Conservation (phyloP, 2,797 vertebrate genomes). For the Alfaro cultratus region DNA sequence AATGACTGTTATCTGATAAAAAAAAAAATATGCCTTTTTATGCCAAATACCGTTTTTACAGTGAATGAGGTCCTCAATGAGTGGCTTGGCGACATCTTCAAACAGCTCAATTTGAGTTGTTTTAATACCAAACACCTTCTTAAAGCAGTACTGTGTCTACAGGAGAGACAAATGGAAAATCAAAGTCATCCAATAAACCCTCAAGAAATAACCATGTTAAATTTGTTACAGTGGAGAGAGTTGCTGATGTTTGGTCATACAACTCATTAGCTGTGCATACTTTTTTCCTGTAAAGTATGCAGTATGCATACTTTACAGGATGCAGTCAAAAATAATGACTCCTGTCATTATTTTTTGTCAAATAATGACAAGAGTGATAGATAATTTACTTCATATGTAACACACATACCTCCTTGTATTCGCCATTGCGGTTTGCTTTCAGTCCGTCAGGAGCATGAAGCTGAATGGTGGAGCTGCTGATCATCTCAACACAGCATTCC, state of each 20-base stretch:
- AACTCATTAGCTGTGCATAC: background rate
- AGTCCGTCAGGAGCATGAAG: slow-evolving; percentile 92
- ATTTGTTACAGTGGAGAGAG: background rate
- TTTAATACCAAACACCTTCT: slow-evolving; percentile 91
- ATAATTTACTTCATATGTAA: background rate
- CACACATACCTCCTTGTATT: slow-evolving; percentile 90
- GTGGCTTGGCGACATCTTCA: slow-evolving; percentile 88
- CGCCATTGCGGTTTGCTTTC: slow-evolving; percentile 90
- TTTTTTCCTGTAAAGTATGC: background rate
- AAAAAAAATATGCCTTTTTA: too few species aligned
- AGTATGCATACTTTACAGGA: too few species aligned
- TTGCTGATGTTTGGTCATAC: background rate
- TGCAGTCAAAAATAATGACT: too few species aligned
- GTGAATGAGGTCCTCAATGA: slow-evolving; percentile 92
- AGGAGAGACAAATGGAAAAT: slow-evolving; percentile 5
- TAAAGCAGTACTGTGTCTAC: slow-evolving; percentile 95
- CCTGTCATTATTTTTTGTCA: background rate
- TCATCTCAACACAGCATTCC: slow-evolving; percentile 93
- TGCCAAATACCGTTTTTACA: slow-evolving; percentile 95
- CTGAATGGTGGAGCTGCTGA: slow-evolving; percentile 90
- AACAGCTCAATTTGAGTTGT: slow-evolving; percentile 90
- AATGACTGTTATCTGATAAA: background rate
- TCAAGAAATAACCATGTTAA: background rate
- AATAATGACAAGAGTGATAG: background rate
- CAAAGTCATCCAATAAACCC: background rate